Conservation (phyloP, 1,140 invertebrate species). For the Euschistus heros region DNA sequence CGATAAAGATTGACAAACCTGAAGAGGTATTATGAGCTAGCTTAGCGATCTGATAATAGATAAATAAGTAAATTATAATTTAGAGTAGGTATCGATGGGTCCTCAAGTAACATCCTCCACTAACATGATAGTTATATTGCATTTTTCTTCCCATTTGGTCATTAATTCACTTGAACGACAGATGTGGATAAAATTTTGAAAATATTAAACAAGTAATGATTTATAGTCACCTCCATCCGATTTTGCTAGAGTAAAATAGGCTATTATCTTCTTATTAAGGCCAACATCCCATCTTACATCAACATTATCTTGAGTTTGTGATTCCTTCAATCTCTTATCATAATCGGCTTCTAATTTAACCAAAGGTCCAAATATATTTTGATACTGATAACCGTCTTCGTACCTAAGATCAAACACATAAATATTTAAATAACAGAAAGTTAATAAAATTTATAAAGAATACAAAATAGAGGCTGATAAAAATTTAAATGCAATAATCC, state of each 20-base stretch:
- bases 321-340: slow-evolving; percentile 95
- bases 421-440: slow-evolving; percentile 15
- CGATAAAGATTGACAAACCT: no score
- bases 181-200: no score
- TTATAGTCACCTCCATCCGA: slow-evolving; percentile 65
- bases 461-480: background rate
- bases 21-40: no score
- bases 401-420: slow-evolving; percentile 46
- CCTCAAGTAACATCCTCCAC: background rate
- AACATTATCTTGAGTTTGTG: slow-evolving; percentile 96
- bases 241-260: slow-evolving; percentile 95
- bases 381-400: slow-evolving; percentile 98
- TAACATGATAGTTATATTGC: background rate
- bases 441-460: background rate
- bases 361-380: slow-evolving; percentile 95
- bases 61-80: no score
- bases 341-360: slow-evolving; percentile 98
- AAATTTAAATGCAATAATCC: background rate
- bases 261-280: slow-evolving; percentile 95
- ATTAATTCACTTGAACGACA: background rate
- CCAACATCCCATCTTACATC: slow-evolving; percentile 98
- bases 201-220: background rate
- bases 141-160: background rate
- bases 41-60: no score
- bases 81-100: no score